Evolutionary conservation across 2,797 vertebrate species (phyloP), one percentile per base, ranked within the genome.

Genomic region (Gastrophryne carolinensis): DNA sequence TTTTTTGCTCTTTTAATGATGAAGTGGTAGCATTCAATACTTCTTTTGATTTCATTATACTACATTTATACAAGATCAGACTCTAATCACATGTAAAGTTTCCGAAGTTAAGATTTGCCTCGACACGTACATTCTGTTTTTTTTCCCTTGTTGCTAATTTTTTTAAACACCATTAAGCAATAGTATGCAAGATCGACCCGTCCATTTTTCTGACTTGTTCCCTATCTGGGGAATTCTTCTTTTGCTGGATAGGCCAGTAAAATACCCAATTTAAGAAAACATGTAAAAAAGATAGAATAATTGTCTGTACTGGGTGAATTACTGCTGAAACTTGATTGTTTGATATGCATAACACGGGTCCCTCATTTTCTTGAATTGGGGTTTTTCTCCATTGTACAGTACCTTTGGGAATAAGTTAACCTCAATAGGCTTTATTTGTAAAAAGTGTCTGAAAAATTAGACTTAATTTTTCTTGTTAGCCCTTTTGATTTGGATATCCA

Each of bases 111-210:
- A 23, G 6, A 27, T 44, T 44, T 15, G 21, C 4, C n/a, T 27
- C 9, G 5, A n/a, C 15, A 12, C 61, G 62, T 66, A 57, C 23
- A 68, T 50, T 47, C 2, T 10, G 30, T 56, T 5, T 8, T 2
- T 44, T 37, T 47, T 2, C 11, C 3, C 26, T n/a, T 56, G 2
- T 32, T 73, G 52, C 8, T 54, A 29, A 39, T 67, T 54, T 63
- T 78, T 67, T 70, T 76, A 0, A 68, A 85, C 77, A 86, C 83
- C 83, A 84, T 85, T 83, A 85, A 91, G 89, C 88, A 89, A 89
- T 90, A 89, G 30, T 78, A 75, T 86, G 80, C 78, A 83, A 77
- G 81, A 79, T 17, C 69, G 81, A 83, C 78, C 80, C 80, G 81
- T 82, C 5, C 60, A 63, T 11, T 62, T 68, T 62, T 65, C 79